Percentiles rank a stretch among this genome's conserved stretches.
Conservation (phyloP, 30 jellyfish, hydroid and myxozoan species). For the Hydra vulgaris region DNA sequence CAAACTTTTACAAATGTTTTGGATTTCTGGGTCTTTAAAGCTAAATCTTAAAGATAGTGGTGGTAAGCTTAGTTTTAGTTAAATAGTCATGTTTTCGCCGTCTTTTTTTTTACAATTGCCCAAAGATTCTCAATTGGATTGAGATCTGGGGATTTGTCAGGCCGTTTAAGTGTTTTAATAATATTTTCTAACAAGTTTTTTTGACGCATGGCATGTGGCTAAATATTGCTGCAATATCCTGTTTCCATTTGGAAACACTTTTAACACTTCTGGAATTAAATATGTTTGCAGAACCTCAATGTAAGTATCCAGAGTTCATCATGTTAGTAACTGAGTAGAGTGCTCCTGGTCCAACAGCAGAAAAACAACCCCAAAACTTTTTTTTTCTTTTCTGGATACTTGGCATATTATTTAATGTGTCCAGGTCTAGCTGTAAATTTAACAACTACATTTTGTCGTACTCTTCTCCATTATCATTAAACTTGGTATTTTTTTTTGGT, state of each 20-base stretch:
- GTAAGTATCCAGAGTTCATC: not conserved
- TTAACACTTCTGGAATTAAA: not conserved
- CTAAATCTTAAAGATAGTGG: no score
- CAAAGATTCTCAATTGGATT: no score
- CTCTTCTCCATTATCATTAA: no score
- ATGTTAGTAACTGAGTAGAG: not conserved
- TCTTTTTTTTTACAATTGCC: no score
- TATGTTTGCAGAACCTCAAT: not conserved
- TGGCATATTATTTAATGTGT: not conserved
- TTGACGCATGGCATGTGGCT: not conserved
- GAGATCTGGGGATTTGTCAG: no score
- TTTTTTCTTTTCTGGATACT: not conserved
- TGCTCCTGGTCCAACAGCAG: not conserved
- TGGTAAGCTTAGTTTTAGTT: no score
- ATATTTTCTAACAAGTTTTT: not conserved
- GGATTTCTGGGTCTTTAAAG: not conserved
- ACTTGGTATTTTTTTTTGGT: no score
- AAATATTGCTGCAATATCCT: not conserved
- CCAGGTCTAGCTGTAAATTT: no score
- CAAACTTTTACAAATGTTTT: not conserved
- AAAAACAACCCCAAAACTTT: not conserved
- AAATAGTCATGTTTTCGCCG: no score
- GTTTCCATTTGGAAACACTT: not conserved
- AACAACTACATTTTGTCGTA: no score
- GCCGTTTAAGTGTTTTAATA: not conserved